Evolutionary conservation across 2,888 invertebrate species (phyloP), one percentile per base, ranked within the genome.

Genomic region (Drosophila falleni): DNA sequence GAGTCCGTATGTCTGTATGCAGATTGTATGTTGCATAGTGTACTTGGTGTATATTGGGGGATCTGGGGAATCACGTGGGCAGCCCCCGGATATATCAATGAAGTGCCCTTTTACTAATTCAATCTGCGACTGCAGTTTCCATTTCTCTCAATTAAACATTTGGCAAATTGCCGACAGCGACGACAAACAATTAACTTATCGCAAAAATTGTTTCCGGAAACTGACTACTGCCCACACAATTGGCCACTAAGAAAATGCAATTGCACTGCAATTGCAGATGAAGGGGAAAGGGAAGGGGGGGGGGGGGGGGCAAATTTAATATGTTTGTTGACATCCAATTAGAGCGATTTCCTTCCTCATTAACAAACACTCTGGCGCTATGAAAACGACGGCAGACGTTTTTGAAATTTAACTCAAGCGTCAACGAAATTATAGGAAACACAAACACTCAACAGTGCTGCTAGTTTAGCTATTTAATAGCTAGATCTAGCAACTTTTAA

Each of bases 281-380:
- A 2, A n/a, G 13, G 56, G 15, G 49, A 49, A 2, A n/a, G 13
- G 56, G 15, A 53, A 49, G 35, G 15, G 46, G 39, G 29, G 6
- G 16, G 16, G 29, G n/a, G 5, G 19, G 39, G 35, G 42, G 39
- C 29, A 46, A 72, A 65, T 67, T 77, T 87, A 86, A 85, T 86
- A 85, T 81, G 88, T 86, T 89, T 87, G 89, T 89, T 89, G 89
- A 87, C 89, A 87, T 85, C 87, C 87, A 87, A 87, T 87, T 87
- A 89, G 73, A 85, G 85, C 81, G 85, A 84, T 82, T 87, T 87
- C 87, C 87, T 87, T 89, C 87, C 87, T 87, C 85, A 87, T 89
- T 88, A 88, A 86, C 82, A 83, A 69, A 71, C 69, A 73, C 71
- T 71, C 71, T 71, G 73, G 53, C 66, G 74, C 74, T 69, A 50